Evolutionary conservation across 2,888 invertebrate species (phyloP).

Genomic region (Galeruca laticollis): DNA sequence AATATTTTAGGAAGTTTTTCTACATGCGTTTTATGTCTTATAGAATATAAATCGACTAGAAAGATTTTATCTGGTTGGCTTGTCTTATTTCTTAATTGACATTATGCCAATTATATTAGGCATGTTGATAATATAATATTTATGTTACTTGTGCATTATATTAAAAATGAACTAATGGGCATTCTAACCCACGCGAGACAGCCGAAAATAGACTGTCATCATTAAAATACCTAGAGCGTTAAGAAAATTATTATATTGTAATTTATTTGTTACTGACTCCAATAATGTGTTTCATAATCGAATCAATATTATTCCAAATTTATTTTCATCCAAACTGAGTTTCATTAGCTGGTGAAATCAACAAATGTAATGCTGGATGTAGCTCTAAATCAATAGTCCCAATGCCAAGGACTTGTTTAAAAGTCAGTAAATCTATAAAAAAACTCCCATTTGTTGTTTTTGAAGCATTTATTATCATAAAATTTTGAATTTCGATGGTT

Average conservation of each 20-base stretch:
- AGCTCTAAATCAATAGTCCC: no score
- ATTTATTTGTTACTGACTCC: neutral
- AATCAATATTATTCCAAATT: neutral
- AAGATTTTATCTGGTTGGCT: neutral
- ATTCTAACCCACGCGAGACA: neutral
- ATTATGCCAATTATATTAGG: neutral
- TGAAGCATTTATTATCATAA: no score
- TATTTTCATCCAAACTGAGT: no score
- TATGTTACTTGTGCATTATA: neutral
- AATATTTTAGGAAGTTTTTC: neutral
- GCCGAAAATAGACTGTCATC: constrained; percentile 4
- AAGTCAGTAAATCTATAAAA: no score
- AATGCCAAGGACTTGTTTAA: no score
- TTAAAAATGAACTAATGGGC: neutral
- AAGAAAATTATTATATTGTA: neutral
- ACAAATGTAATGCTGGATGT: no score
- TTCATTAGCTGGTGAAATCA: no score
- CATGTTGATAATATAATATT: constrained; percentile 1
- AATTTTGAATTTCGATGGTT: no score
- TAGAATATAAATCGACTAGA: neutral
- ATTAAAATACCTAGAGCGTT: neutral
- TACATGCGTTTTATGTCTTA: neutral
- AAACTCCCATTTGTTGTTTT: no score
- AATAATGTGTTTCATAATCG: neutral
- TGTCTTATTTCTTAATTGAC: constrained; percentile 3